Evolutionary conservation across 2,797 vertebrate genomes (phyloP), one percentile per base, ranked within the genome.

Genomic region (Cyprinodon diabolis): DNA sequence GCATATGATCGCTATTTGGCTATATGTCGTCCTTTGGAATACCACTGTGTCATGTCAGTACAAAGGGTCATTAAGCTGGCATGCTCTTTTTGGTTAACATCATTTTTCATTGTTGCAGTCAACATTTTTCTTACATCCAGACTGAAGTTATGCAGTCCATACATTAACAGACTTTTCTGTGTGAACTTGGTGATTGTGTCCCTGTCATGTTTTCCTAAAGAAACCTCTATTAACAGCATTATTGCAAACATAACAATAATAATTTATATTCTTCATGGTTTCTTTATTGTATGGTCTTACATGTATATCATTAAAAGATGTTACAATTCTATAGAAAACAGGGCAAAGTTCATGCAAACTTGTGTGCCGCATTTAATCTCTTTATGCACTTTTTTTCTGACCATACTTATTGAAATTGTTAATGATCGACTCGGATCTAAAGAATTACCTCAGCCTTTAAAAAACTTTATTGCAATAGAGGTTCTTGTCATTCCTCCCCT

Each of bases 1-100:
- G 86, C 84, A 0, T 91, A 82, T 55, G 88, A 91, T 77, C 80
- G 88, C 15, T 88, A 86, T 55, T 48, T 85, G 76, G 86, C 90
- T 48, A 90, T 91, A 66, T 89, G 85, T 77, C 76, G 58, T 21
- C 85, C 82, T 0, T 72, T 87, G 60, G 4, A 76, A 48, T 89
- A 89, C 48, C 85, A 91, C 74, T 60, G 78, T 54, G 0, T 87
- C 25, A 82, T 90, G 83, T 87, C 88, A 3, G 85, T 47, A 74
- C 47, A 47, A 17, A 84, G 37, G 23, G 2, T 87, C 3, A 1
- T 70, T 0, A 19, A 13, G 7, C 77, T 88, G 6, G 71, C 65
- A 0, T 77, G 63, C 55, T 82, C 72, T 19, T 74, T 19, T 43
- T 83, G 82, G 68, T 3, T 89, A 0, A 65, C 51, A 7, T 66